Evolutionary conservation across 1,140 invertebrate species (phyloP), one percentile per base, ranked within the genome.

Genomic region (Nautilus pompilius): DNA sequence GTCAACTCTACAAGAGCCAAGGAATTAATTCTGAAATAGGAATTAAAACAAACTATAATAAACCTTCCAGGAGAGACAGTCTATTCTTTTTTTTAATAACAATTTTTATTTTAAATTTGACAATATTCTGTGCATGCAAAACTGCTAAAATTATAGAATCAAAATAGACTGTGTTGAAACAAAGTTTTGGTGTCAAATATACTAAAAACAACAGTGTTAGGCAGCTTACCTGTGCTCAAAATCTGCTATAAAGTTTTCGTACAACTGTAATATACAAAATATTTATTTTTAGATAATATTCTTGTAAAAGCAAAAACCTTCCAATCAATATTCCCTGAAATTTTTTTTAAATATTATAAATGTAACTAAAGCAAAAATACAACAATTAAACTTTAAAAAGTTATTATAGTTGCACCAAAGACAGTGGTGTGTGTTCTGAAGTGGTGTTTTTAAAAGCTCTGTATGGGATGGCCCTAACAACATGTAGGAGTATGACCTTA

Each of bases 1-100:
- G 91, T 79, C 60, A 98, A 94, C 86, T 98, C 93, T 30, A 96
- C 90, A 54, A 98, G 81, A 0, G 93, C 92, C 54, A 98, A 83
- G 2, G 92, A 93, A 83, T 96, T 98, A 60, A 98, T 96, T 82
- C 95, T 96, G 77, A 55, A 88, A 87, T 73, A 65, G 59, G 34
- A 56, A 63, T 24, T 32, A 59, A 62, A 55, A 61, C 45, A 26
- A 69, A 24, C 17, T 30, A 60, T 54, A 55, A 10, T 26, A 33
- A 17, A 6, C 10, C 28, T 5, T 24, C 17, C 17, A 15, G 15
- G n/a, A 22, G 15, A 2, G 2, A 24, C 17, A 1, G 2, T 28
- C 8, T 5, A 22, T 15, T 41, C n/a, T 34, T 20, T 20, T 59
- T 13, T 13, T 45, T 29, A 26, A 29, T 45, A 3, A 22, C 17